Percentiles rank a stretch among this genome's conserved stretches.
phyloP scores from a whole-genome alignment of 2,888 invertebrate genomes.

The Venustoraphidia nigricollis region DNA sequence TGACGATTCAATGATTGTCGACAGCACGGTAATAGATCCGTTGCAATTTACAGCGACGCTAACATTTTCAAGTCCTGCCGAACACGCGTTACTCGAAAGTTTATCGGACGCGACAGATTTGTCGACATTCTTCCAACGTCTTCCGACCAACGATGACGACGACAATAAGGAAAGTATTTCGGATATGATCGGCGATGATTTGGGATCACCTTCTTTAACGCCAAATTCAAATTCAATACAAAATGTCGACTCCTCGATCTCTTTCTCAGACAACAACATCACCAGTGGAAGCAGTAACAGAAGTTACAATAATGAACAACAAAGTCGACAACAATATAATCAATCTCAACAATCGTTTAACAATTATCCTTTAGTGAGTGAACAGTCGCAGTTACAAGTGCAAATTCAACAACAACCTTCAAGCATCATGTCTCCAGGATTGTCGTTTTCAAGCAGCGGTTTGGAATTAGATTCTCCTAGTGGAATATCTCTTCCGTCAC shows the following conservation, averaged over 20 bases:
- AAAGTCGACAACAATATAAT: background rate
- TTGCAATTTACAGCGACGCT: slow-evolving; percentile 69
- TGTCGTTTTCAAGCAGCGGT: slow-evolving; percentile 42
- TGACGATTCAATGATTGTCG: slow-evolving; percentile 73
- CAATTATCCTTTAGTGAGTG: slow-evolving; percentile 4
- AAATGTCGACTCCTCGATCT: slow-evolving; percentile 41
- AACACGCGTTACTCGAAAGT: slow-evolving; percentile 60
- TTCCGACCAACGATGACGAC: slow-evolving; percentile 40
- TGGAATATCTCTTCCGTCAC: slow-evolving; percentile 68
- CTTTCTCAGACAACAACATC: slow-evolving; percentile 53
- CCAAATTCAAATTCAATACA: slow-evolving; percentile 41
- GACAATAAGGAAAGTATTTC: slow-evolving; percentile 41
- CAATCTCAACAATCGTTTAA: slow-evolving; percentile 1
- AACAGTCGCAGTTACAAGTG: slow-evolving; percentile 52
- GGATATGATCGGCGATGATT: slow-evolving; percentile 42
- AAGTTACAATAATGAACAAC: background rate
- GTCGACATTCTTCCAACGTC: slow-evolving; percentile 55
- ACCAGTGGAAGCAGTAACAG: background rate
- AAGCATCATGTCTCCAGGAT: slow-evolving; percentile 29
- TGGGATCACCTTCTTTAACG: slow-evolving; percentile 58
- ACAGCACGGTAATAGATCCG: slow-evolving; percentile 63
- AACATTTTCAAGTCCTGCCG: slow-evolving; percentile 63
- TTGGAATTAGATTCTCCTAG: slow-evolving; percentile 57
- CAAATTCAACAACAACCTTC: slow-evolving; percentile 44
- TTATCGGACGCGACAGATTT: slow-evolving; percentile 68